phyloP scores from a whole-genome alignment of 2,888 invertebrate species.

The Cryptocheilus praepositus region DNA sequence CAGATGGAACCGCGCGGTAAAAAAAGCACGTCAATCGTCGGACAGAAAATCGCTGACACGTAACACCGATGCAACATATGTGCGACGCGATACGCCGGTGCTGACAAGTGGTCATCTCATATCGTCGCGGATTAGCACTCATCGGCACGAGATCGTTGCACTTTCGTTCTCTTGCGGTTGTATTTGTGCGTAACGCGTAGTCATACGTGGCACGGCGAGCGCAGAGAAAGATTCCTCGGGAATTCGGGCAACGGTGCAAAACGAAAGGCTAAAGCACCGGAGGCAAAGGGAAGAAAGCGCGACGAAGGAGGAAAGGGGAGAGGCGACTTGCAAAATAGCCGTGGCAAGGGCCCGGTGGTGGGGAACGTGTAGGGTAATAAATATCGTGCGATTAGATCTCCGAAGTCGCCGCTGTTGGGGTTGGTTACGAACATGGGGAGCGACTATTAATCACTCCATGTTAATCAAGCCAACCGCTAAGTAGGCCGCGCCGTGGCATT shows the following conservation, averaged over 20 bases:
- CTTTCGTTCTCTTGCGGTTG: no score
- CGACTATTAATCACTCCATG: constrained; percentile 71
- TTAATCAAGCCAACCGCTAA: constrained; percentile 71
- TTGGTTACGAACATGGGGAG: constrained; percentile 58
- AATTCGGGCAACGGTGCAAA: constrained; percentile 8
- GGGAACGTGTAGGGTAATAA: constrained; percentile 67
- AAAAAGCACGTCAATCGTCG: no score
- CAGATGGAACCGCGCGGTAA: no score
- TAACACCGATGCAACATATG: no score
- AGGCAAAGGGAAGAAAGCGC: constrained; percentile 19
- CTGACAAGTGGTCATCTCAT: no score
- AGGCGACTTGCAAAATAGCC: constrained; percentile 51
- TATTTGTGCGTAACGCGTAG: no score
- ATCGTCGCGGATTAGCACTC: no score
- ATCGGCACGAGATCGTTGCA: no score
- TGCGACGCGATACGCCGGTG: no score
- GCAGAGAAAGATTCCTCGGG: constrained; percentile 4
- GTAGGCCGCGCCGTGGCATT: constrained; percentile 69
- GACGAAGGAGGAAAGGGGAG: constrained; percentile 27
- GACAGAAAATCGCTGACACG: no score
- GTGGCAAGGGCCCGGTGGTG: constrained; percentile 50
- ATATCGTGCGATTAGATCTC: constrained; percentile 72
- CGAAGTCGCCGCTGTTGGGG: constrained; percentile 53
- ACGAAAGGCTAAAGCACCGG: neutral
- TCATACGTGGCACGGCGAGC: no score